Evolutionary conservation across 2,113 vertebrate species (phyloP).

Genomic region (Gallinago jamesoni): DNA sequence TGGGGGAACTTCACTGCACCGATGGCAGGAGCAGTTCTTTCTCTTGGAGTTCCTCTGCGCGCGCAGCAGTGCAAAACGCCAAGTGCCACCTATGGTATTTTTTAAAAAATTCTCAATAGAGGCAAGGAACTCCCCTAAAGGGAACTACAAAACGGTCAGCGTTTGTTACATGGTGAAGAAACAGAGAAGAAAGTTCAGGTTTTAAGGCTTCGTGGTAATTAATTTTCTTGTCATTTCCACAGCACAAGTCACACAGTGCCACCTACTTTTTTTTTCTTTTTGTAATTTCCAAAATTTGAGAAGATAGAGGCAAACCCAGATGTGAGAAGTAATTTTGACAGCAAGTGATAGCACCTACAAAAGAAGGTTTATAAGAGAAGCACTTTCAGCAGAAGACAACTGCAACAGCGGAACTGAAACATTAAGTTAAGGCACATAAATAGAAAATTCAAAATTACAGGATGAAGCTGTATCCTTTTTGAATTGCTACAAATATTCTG

Average conservation of each 20-base stretch:
- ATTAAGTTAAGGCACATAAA: not conserved
- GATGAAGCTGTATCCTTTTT: not conserved
- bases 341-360: not conserved
- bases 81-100: not conserved
- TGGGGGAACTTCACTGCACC: not conserved
- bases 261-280: not conserved
- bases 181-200: not conserved
- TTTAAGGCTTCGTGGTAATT: not conserved
- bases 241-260: not conserved
- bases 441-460: not conserved
- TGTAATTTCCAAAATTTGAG: not conserved
- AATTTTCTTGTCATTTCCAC: not conserved
- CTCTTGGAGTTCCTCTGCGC: too few species aligned
- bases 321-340: not conserved
- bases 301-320: not conserved
- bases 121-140: not conserved
- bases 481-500: not conserved
- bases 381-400: not conserved
- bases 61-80: not conserved
- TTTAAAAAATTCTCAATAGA: not conserved
- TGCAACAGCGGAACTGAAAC: not conserved
- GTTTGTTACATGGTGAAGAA: not conserved
- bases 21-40: not conserved
- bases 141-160: not conserved
- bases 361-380: not conserved